Evolutionary conservation across 2,113 vertebrate species (phyloP).

Genomic region (Carassius carassius): DNA sequence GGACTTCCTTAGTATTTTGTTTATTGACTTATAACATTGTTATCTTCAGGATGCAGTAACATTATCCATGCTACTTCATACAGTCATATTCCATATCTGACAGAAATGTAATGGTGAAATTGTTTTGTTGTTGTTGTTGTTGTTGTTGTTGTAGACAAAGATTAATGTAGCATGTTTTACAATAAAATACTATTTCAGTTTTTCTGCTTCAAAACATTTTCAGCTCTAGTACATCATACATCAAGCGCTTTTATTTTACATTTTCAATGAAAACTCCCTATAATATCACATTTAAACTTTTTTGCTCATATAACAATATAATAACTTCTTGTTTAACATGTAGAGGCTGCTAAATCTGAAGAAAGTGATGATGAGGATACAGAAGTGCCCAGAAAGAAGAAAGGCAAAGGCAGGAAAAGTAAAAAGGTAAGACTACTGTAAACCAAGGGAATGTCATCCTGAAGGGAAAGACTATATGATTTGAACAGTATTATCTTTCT

Average conservation of each 20-base stretch:
- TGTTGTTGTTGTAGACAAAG: no score
- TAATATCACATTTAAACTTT: not conserved
- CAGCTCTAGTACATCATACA: not conserved
- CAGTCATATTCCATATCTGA: no score
- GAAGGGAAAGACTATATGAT: not conserved
- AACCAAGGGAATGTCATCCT: not conserved
- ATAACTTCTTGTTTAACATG: not conserved
- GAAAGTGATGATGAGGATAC: slow-evolving; percentile 69
- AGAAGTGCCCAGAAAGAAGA: slow-evolving; percentile 81
- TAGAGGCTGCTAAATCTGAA: slow-evolving; percentile 69
- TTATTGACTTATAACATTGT: not conserved
- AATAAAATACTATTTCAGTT: no score
- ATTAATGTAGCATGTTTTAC: no score
- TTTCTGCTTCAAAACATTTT: not conserved
- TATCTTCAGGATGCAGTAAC: no score
- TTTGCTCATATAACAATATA: not conserved
- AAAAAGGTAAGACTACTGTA: slow-evolving; percentile 77
- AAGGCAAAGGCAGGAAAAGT: slow-evolving; percentile 83
- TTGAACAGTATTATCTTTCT: not conserved
- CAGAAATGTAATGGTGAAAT: no score
- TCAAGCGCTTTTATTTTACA: not conserved
- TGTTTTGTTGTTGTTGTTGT: no score
- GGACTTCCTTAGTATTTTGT: not conserved
- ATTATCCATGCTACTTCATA: no score
- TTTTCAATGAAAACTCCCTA: not conserved